Evolutionary conservation across 2,888 invertebrate species (phyloP), one percentile per base, ranked within the genome.

Genomic region (Cepaea hortensis): DNA sequence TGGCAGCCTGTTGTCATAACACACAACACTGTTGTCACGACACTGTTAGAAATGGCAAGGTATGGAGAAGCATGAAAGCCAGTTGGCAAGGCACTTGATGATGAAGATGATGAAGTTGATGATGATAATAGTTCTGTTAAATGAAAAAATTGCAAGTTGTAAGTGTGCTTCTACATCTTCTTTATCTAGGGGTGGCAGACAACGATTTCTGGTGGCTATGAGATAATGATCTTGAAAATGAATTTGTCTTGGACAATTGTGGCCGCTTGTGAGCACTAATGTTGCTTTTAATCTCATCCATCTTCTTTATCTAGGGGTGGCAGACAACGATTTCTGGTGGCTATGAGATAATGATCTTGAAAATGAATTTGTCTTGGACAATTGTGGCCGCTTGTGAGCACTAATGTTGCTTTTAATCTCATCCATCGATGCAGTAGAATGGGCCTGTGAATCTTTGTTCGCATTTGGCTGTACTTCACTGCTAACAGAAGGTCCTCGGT

Each of bases 401-500:
- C 18, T 81, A 18, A 48, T 7, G 9, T 15, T 15, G 23, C 35
- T 55, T n/a, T 72, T 72, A 35, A 7, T 61, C 15, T 55, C 70
- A 23, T 9, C 18, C 72, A 73, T 6, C 7, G 3, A 7, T 20
- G 7, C 48, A 4, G 35, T 23, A 3, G 23, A 72, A 3, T 23
- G 18, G 1, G 55, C 23, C 3, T 18, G 18, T 3, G 55, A 20
- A 15, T 61, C 1, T 0, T 3, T 1, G 5, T 61, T 15, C 6
- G 3, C 35, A 35, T 50, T n/a, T 15, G 3, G 50, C 1, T 50
- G 48, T 1, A 55, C 20, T 15, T 68, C 79, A 0, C 46, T 46
- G 50, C 23, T 20, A 65, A 77, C 7, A 35, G 84, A 84, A n/a
- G 48, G 62, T 50, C 77, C 77, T 23, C 77, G 68, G 46, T 20